These are phyloP conservation scores for Microcebus ravelobensis DNA, from an alignment of 2,113 vertebrate species.

Conservation along the genomic window DNA sequence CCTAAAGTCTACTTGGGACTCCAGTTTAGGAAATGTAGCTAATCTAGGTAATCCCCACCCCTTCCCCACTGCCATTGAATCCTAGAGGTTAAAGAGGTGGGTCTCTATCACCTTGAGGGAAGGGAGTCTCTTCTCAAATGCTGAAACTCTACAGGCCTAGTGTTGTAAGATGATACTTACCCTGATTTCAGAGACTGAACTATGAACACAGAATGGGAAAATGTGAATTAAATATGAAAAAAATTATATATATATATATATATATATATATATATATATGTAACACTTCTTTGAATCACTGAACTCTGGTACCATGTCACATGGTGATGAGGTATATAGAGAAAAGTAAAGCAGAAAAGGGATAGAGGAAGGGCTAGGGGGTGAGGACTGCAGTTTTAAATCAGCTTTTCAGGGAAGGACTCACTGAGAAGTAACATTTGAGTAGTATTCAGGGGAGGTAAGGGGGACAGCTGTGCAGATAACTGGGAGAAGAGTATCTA, in stretches of 20 bases:
- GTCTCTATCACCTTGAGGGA: neutral
- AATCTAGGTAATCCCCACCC: neutral
- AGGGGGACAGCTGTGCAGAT: neutral
- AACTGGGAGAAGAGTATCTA: neutral
- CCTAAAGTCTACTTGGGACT: neutral
- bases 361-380: conserved; percentile 26
- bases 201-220: neutral
- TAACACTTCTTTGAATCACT: neutral
- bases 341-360: conserved; percentile 85
- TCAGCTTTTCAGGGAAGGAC: neutral
- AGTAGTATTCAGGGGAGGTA: neutral
- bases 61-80: neutral
- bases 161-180: neutral
- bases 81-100: neutral
- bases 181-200: neutral
- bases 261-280: too few relatives aligned
- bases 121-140: neutral
- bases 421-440: neutral
- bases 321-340: neutral
- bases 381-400: neutral
- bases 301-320: neutral
- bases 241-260: neutral
- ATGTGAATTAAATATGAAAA: neutral
- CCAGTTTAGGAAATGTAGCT: neutral
- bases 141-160: neutral